Conservation (phyloP, 2,113 vertebrate species). For the Ammospiza caudacuta region DNA sequence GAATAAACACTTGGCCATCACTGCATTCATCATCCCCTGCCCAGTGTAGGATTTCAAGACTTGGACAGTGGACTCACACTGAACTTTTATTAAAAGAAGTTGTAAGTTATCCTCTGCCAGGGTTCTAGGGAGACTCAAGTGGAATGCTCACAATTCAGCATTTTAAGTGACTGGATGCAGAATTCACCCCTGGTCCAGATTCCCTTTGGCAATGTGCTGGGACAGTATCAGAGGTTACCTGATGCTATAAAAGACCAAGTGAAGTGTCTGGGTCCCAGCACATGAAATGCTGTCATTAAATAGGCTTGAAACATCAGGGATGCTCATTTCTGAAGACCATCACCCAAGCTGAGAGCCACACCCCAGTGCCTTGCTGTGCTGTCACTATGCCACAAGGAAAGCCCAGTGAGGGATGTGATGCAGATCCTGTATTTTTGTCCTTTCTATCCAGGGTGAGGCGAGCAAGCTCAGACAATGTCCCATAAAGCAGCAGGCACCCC, state of each 20-base stretch:
- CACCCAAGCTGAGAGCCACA: background rate
- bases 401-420: fast-evolving
- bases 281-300: background rate
- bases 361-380: background rate
- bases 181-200: background rate
- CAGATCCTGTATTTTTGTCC: background rate
- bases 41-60: background rate
- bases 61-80: background rate
- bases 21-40: background rate
- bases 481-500: background rate
- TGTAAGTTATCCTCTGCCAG: background rate
- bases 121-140: background rate
- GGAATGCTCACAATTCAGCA: background rate
- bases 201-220: background rate
- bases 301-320: background rate
- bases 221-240: background rate
- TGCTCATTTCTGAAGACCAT: background rate
- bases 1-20: background rate
- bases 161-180: background rate
- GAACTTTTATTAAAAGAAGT: background rate
- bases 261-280: background rate
- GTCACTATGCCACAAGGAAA: background rate
- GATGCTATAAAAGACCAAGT: background rate
- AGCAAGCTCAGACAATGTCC: background rate
- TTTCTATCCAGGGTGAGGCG: background rate